A percentile compares a stretch with the other conserved stretches of the same genome.
Evolutionary conservation across 2,797 vertebrate species (phyloP).

Genomic region (Mallotus villosus): DNA sequence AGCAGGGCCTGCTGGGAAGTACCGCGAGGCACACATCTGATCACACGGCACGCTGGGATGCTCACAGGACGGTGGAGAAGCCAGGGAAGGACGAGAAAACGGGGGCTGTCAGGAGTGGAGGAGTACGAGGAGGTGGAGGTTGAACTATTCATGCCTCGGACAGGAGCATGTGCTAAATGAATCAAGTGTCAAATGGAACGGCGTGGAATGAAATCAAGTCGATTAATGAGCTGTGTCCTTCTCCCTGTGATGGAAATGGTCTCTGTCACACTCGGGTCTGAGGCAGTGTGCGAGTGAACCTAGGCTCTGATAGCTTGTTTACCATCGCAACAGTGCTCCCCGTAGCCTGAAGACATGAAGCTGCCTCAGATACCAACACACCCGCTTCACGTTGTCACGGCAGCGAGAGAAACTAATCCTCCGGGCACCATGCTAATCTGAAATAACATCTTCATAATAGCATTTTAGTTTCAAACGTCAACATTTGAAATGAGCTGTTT

Average conservation of each 20-base stretch:
- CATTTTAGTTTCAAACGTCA: slow-evolving; percentile 33
- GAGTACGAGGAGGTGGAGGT: slow-evolving; percentile 1
- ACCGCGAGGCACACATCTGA: slow-evolving; percentile 23
- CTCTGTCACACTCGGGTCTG: slow-evolving; percentile 3
- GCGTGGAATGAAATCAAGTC: neutral
- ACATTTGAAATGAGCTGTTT: slow-evolving; percentile 43
- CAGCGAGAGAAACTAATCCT: slow-evolving; percentile 29
- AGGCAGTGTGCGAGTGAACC: slow-evolving; percentile 3
- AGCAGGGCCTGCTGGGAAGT: slow-evolving; percentile 19
- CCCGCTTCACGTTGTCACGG: slow-evolving; percentile 29
- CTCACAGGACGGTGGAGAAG: slow-evolving; percentile 19
- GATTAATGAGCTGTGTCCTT: neutral
- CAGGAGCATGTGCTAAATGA: neutral
- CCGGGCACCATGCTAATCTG: slow-evolving; percentile 21
- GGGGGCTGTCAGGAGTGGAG: neutral
- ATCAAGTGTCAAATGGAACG: neutral
- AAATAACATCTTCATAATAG: slow-evolving; percentile 33
- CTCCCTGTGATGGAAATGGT: neutral
- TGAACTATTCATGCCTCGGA: too few relatives aligned
- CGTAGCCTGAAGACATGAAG: slow-evolving; percentile 43
- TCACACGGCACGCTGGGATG: slow-evolving; percentile 29
- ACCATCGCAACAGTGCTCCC: slow-evolving; percentile 30
- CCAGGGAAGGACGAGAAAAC: neutral
- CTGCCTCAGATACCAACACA: slow-evolving; percentile 39
- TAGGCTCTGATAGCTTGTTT: slow-evolving; percentile 38